Evolutionary conservation across 2,888 invertebrate genomes (phyloP).

Genomic region (Caenorhabditis imperialis): DNA sequence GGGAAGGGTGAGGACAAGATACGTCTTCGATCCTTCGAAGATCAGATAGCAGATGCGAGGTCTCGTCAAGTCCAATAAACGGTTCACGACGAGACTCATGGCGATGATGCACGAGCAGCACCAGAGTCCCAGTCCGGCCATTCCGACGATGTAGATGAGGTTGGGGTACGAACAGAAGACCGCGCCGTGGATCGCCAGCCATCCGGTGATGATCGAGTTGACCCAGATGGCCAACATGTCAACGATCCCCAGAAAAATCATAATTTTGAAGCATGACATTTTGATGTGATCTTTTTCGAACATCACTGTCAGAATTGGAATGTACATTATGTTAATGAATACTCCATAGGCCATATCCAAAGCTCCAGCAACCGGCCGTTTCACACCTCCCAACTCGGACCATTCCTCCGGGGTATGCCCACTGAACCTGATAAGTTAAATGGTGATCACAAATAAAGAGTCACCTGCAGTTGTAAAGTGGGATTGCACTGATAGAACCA

Average conservation of each 20-base stretch:
- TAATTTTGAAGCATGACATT: conserved; percentile 48
- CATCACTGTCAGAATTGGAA: conserved; percentile 34
- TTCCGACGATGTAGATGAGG: conserved; percentile 34
- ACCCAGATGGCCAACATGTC: conserved; percentile 38
- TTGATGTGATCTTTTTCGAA: conserved; percentile 29
- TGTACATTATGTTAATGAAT: conserved; percentile 30
- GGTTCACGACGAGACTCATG: conserved; percentile 33
- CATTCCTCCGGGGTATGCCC: conserved; percentile 27
- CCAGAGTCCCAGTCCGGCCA: conserved; percentile 36
- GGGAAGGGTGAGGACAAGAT: conserved; percentile 17
- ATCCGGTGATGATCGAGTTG: conserved; percentile 47
- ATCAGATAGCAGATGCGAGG: conserved; percentile 2
- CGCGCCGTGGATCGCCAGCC: conserved; percentile 23
- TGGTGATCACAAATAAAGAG: too few species aligned
- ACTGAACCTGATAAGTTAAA: too few species aligned
- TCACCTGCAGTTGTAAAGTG: conserved; percentile 48
- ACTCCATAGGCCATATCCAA: conserved; percentile 29
- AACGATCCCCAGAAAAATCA: conserved; percentile 40
- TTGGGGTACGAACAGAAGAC: conserved; percentile 39
- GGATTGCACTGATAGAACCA: conserved; percentile 21
- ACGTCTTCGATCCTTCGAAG: conserved; percentile 22
- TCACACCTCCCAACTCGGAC: conserved; percentile 7
- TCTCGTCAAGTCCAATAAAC: conserved; percentile 17
- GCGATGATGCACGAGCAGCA: conserved; percentile 40
- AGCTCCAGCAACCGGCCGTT: conserved; percentile 17